These are phyloP conservation scores for Stictocephala bisonia DNA, from an alignment of 2,888 invertebrate species.

Conservation along the genomic window DNA sequence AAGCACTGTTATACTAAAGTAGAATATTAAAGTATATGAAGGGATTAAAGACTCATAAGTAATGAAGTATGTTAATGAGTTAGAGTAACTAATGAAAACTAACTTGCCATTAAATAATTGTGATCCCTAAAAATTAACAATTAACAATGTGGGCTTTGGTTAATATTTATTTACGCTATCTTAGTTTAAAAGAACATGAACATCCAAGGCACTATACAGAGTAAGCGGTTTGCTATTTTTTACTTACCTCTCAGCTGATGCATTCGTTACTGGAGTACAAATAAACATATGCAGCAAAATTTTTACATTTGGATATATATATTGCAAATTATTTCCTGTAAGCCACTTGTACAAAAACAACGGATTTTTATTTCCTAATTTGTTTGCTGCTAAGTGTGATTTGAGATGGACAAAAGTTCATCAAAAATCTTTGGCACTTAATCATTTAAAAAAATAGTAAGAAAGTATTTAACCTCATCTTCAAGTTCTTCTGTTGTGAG, in stretches of 20 bases:
- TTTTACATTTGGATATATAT: not conserved
- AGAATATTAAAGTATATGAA: not conserved
- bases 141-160: too few relatives aligned
- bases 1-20: not conserved
- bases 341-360: conserved; percentile 1
- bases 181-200: too few relatives aligned
- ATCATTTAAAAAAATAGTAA: not conserved
- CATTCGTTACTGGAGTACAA: conserved; percentile 14
- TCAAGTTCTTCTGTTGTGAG: not conserved
- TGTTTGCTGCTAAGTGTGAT: not conserved
- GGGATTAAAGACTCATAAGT: not conserved
- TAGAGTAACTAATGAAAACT: not conserved
- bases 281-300: conserved; percentile 8
- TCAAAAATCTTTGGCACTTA: not conserved
- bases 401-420: conserved; percentile 18
- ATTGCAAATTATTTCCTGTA: not conserved
- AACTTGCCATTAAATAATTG: too few relatives aligned
- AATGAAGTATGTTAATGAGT: not conserved
- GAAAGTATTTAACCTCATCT: not conserved
- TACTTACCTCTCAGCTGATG: conserved; percentile 22
- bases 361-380: conserved; percentile 7
- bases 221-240: not conserved
- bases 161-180: too few relatives aligned
- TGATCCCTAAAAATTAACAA: too few relatives aligned
- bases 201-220: too few relatives aligned